phyloP scores from a whole-genome alignment of 2,888 invertebrate genomes.

The Mycalesis mineus region DNA sequence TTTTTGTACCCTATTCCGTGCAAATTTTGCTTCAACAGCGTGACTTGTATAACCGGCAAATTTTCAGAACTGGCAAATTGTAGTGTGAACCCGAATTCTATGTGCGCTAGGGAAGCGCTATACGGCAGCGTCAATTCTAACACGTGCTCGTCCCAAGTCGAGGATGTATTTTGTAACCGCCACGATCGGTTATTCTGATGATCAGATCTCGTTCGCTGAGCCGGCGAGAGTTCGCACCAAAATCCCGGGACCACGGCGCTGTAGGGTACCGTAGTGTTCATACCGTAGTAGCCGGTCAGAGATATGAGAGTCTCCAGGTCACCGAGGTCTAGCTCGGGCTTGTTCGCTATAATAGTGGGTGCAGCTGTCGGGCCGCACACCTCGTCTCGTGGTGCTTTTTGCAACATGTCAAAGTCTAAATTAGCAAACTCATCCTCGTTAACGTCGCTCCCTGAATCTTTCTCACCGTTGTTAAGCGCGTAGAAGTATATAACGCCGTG shows the following conservation, averaged over 20 bases:
- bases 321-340: constrained; percentile 73
- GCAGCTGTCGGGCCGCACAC: constrained; percentile 47
- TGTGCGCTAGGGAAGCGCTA: constrained; percentile 89
- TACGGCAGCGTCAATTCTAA: constrained; percentile 92
- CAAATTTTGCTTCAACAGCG: constrained; percentile 77
- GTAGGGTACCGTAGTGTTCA: constrained; percentile 78
- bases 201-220: constrained; percentile 91
- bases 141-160: constrained; percentile 95
- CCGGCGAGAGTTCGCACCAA: constrained; percentile 95
- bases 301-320: constrained; percentile 84
- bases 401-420: constrained; percentile 68
- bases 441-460: constrained; percentile 83
- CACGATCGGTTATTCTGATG: constrained; percentile 93
- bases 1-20: constrained; percentile 77
- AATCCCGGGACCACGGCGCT: constrained; percentile 94
- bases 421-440: constrained; percentile 82
- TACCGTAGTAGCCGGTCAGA: constrained; percentile 86
- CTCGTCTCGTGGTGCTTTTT: constrained; percentile 59
- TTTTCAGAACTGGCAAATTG: constrained; percentile 86
- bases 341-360: constrained; percentile 77
- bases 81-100: constrained; percentile 91
- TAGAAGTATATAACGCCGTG: constrained; percentile 90
- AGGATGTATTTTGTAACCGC: constrained; percentile 91
- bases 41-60: constrained; percentile 89
- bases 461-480: constrained; percentile 84